Base-by-base conservation (phyloP, 2,113 vertebrate species). In the Nothoprocta perdicaria region DNA sequence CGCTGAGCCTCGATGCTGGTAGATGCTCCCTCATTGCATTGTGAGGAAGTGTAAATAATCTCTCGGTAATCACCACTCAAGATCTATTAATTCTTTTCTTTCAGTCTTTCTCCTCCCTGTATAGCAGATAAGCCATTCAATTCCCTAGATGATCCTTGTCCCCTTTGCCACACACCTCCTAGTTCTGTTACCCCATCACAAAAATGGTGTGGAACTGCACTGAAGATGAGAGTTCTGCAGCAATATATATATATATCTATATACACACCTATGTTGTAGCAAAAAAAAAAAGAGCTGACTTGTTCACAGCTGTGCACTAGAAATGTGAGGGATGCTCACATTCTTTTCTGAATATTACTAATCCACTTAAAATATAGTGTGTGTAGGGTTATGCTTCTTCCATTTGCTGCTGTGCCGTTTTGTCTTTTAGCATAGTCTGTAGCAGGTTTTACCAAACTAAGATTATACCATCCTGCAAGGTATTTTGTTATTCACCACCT, bases 331-430 rank as follows among this genome's bases (percentile, higher is more conserved):
- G 24, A 43, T 13, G 15, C 40, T 19, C 53, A 38, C 35, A 27
- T 62, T 4, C 4, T 5, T 29, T 41, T 29, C 14, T 5, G 26
- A 21, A 40, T 68, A 38, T 63, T 68, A 31, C 53, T 68, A 50
- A 29, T 0, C 1, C 40, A 31, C 1, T 14, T 17, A 17, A 46
- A 79, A 35, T 55, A 74, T 26, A 31, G 38, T 12, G 53, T n/a
- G 48, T 23, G 35, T 9, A 35, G 60, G 13, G 9, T 43, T 13
- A 33, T 7, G 45, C 16, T 92, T 57, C 31, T 61, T 68, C 53
- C 19, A 6, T 7, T 23, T 1, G 1, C 41, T 58, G 1, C 10
- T 29, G 13, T 41, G 33, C 35, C 22, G 5, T 52, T 5, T 16
- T 48, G 58, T 46, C n/a, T 65, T 35, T 46, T 22, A 16, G 43